Percentiles rank a stretch among this genome's conserved stretches.
phyloP scores from a whole-genome alignment of 2,113 vertebrate species.

The Jacana jacana region DNA sequence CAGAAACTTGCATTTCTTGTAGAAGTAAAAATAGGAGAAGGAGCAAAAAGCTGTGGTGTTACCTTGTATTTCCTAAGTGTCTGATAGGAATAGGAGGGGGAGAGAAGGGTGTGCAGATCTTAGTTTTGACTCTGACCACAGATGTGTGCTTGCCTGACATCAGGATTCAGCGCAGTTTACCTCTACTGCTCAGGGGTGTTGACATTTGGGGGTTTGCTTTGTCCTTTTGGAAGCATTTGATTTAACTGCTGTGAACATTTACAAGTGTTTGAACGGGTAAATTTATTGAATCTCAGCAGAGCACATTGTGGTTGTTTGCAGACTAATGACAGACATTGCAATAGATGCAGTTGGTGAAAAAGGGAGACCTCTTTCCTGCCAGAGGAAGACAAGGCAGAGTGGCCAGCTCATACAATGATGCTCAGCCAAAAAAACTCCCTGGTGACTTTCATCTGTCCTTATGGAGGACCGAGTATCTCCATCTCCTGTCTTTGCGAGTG shows the following conservation, averaged over 20 bases:
- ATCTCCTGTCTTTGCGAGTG: background rate
- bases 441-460: background rate
- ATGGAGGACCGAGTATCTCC: background rate
- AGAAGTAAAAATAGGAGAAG: background rate
- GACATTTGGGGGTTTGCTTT: background rate
- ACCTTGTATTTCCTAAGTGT: background rate
- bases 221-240: background rate
- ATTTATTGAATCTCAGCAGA: background rate
- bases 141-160: background rate
- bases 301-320: background rate
- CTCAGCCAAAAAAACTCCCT: background rate
- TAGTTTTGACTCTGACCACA: background rate
- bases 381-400: background rate
- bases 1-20: background rate
- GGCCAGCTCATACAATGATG: background rate
- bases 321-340: background rate
- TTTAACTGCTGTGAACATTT: background rate
- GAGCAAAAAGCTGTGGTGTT: background rate
- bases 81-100: background rate
- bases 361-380: fast-evolving
- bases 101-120: background rate
- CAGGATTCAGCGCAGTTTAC: background rate
- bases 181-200: background rate
- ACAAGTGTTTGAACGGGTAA: background rate
- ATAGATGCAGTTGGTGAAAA: background rate